These are phyloP conservation scores for Psittacara wagleri DNA, from an alignment of 2,113 vertebrate species.

Conservation along the genomic window DNA sequence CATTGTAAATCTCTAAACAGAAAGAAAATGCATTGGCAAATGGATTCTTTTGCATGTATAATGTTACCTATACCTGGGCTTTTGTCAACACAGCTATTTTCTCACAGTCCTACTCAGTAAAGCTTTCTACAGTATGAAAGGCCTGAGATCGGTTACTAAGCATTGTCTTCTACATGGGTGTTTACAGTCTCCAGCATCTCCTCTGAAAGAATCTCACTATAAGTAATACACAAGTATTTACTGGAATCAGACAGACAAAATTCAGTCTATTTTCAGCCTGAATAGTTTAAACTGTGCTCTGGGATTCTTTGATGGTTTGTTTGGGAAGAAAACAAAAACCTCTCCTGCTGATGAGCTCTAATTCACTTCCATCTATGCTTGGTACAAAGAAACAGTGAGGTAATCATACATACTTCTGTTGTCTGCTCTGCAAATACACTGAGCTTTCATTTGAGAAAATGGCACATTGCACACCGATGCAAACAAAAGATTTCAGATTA, in stretches of 20 bases:
- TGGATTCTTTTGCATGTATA: neutral
- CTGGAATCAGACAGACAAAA: neutral
- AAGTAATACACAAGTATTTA: constrained; percentile 13
- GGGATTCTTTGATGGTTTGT: constrained; percentile 3
- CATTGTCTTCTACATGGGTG: neutral
- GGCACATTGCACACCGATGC: constrained; percentile 14
- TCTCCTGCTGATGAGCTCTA: constrained; percentile 41
- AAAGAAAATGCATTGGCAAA: neutral
- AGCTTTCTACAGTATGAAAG: neutral
- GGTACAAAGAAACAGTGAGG: constrained; percentile 26
- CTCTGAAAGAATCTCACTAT: neutral
- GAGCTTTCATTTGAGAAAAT: constrained; percentile 44
- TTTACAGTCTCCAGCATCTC: neutral
- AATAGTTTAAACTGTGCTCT: constrained; percentile 11
- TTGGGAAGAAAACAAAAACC: constrained; percentile 6
- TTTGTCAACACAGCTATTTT: neutral
- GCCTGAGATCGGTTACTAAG: neutral
- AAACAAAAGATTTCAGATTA: constrained; percentile 37
- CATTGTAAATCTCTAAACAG: neutral
- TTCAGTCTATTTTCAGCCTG: constrained; percentile 18
- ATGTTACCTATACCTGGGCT: neutral
- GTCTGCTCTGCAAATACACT: neutral
- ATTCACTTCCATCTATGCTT: neutral
- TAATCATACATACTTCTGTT: constrained; percentile 38
- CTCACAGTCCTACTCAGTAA: neutral